phyloP scores from a whole-genome alignment of 2,113 vertebrate genomes.

The Tetrao urogallus region DNA sequence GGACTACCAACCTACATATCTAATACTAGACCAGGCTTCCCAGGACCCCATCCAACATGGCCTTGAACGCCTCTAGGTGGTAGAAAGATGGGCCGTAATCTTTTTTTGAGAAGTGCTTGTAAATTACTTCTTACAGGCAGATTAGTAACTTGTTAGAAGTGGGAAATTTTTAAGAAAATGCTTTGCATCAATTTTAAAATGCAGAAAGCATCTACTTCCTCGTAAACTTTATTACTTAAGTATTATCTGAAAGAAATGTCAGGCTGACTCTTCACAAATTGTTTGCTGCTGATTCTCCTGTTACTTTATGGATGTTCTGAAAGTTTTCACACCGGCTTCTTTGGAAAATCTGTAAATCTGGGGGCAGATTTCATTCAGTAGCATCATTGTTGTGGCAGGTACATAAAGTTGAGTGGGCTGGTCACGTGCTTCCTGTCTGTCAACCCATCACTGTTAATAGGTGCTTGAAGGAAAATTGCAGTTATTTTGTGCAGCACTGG shows the following conservation, averaged over 20 bases:
- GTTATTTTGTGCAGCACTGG: constrained; percentile 34
- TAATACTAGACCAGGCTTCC: too few species aligned
- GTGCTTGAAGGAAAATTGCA: constrained; percentile 52
- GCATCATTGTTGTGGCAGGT: constrained; percentile 34
- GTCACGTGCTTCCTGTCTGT: constrained; percentile 41
- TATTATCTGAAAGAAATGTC: constrained; percentile 5
- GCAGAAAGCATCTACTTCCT: constrained; percentile 2
- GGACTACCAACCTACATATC: too few species aligned
- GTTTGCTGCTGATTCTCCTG: constrained; percentile 5
- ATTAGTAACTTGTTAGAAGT: constrained; percentile 46
- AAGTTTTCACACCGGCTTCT: constrained; percentile 4
- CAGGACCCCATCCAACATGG: too few species aligned
- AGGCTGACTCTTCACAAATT: constrained; percentile 5
- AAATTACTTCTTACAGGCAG: constrained; percentile 54
- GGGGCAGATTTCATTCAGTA: constrained; percentile 25
- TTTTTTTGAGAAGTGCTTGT: constrained; percentile 46
- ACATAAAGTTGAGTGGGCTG: constrained; percentile 35
- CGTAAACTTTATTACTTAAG: constrained; percentile 5
- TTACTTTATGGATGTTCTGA: not conserved
- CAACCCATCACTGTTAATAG: constrained; percentile 50
- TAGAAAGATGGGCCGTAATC: constrained; percentile 33
- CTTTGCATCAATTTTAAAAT: constrained; percentile 45
- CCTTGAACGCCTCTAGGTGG: too few species aligned
- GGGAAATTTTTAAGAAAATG: constrained; percentile 10
- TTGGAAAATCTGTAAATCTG: not conserved